Evolutionary conservation across 2,113 vertebrate species (phyloP).

Genomic region (Pyxicephalus adspersus): DNA sequence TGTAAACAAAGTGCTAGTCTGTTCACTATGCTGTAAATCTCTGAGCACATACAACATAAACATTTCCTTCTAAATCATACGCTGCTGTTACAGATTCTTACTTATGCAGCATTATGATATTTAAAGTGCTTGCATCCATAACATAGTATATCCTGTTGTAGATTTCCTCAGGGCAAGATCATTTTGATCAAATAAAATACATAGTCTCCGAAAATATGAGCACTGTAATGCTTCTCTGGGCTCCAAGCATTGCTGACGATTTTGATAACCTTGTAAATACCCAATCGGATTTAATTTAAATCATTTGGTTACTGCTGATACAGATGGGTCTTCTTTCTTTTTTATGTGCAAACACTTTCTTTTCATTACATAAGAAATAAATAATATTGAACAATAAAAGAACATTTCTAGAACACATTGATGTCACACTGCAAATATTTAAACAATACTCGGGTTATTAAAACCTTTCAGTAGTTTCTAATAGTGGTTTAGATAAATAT

Average conservation of each 20-base stretch:
- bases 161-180: not conserved
- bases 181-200: conserved; percentile 19
- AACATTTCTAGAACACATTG: too few relatives aligned
- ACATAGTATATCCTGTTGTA: not conserved
- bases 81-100: not conserved
- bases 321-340: not conserved
- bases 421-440: too few relatives aligned
- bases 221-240: not conserved
- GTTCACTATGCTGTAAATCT: not conserved
- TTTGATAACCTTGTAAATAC: conserved; percentile 17
- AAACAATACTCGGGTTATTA: too few relatives aligned
- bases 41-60: not conserved
- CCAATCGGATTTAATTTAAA: conserved; percentile 22
- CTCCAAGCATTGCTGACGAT: not conserved
- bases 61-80: not conserved
- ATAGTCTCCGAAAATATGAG: not conserved
- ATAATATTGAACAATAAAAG: too few relatives aligned
- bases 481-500: too few relatives aligned
- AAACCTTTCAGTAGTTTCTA: too few relatives aligned
- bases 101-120: not conserved
- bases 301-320: not conserved
- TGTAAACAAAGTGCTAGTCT: not conserved
- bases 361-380: too few relatives aligned
- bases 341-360: too few relatives aligned
- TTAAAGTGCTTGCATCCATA: not conserved